Percentiles rank a stretch among this genome's conserved stretches.
These are phyloP conservation scores for Mizuhopecten yessoensis DNA, from an alignment of 1,140 invertebrate genomes.

Conservation along the genomic window DNA sequence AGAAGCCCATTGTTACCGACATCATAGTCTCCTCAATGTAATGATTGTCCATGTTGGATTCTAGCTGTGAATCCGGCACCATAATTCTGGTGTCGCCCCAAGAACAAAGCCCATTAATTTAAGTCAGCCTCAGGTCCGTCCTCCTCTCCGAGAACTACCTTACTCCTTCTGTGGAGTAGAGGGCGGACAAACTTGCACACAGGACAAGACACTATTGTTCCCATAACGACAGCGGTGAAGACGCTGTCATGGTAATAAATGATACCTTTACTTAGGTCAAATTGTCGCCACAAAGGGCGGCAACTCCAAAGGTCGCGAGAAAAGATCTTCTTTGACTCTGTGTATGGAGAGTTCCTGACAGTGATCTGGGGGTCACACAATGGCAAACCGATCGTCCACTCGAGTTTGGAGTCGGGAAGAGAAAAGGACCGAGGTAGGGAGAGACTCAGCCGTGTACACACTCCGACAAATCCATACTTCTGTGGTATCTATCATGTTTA, in stretches of 20 bases:
- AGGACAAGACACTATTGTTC: not conserved
- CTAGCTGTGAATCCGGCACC: conserved; percentile 36
- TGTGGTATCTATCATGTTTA: conserved; percentile 58
- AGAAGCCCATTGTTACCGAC: not conserved
- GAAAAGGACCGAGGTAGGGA: conserved; percentile 47
- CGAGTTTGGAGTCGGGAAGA: conserved; percentile 45
- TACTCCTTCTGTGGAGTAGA: conserved; percentile 25
- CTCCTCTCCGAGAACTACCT: not conserved
- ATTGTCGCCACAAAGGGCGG: conserved; percentile 50
- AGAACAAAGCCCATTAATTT: conserved; percentile 39
- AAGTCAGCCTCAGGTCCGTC: not conserved
- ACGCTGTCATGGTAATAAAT: conserved; percentile 7
- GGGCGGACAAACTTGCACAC: conserved; percentile 35
- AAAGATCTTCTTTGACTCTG: conserved; percentile 45
- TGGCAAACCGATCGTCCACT: conserved; percentile 50
- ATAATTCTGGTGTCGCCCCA: not conserved
- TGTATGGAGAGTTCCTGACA: conserved; percentile 32
- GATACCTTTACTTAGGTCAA: conserved; percentile 38
- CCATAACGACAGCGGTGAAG: conserved; percentile 8
- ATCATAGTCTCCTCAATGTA: not conserved
- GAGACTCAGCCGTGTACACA: conserved; percentile 47
- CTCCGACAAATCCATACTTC: conserved; percentile 43
- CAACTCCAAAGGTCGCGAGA: conserved; percentile 52
- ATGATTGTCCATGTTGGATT: not conserved
- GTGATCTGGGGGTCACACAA: conserved; percentile 44